These are phyloP conservation scores for Eulithis testata DNA, from an alignment of 2,888 invertebrate genomes.

Conservation along the genomic window DNA sequence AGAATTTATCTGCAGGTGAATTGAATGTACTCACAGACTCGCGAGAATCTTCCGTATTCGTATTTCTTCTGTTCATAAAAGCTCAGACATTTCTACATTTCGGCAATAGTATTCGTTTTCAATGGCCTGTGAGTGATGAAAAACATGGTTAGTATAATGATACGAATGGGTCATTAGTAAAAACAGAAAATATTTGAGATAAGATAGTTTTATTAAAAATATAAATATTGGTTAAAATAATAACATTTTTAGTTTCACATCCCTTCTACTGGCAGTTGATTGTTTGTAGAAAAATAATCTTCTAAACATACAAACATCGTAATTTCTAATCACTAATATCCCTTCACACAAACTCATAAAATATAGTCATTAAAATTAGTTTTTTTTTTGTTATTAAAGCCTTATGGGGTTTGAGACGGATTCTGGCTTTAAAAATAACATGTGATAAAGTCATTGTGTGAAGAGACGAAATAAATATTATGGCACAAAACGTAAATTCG, in stretches of 20 bases:
- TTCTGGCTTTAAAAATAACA: neutral
- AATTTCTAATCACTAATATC: constrained; percentile 28
- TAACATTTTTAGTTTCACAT: constrained; percentile 31
- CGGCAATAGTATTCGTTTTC: constrained; percentile 1
- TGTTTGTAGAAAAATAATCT: constrained; percentile 38
- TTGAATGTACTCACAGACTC: constrained; percentile 23
- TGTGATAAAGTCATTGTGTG: constrained; percentile 20
- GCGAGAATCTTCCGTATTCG: constrained; percentile 13
- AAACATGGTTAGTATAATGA: constrained; percentile 9
- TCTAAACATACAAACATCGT: constrained; percentile 36
- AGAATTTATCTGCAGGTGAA: constrained; percentile 16
- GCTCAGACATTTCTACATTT: constrained; percentile 2
- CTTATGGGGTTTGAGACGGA: neutral
- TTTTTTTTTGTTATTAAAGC: neutral
- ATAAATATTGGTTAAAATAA: constrained; percentile 50
- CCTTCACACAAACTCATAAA: constrained; percentile 30
- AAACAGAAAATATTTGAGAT: constrained; percentile 40
- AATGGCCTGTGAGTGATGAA: constrained; percentile 16
- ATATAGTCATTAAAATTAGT: neutral
- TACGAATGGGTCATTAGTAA: constrained; percentile 8
- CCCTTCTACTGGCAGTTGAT: constrained; percentile 30
- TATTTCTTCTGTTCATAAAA: constrained; percentile 15
- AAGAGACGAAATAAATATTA: constrained; percentile 34
- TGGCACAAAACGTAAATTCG: constrained; percentile 41
- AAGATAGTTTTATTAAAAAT: constrained; percentile 57